A percentile compares a stretch with the other conserved stretches of the same genome.
Conservation (phyloP, 2,113 vertebrate genomes). For the Nanorana parkeri region DNA sequence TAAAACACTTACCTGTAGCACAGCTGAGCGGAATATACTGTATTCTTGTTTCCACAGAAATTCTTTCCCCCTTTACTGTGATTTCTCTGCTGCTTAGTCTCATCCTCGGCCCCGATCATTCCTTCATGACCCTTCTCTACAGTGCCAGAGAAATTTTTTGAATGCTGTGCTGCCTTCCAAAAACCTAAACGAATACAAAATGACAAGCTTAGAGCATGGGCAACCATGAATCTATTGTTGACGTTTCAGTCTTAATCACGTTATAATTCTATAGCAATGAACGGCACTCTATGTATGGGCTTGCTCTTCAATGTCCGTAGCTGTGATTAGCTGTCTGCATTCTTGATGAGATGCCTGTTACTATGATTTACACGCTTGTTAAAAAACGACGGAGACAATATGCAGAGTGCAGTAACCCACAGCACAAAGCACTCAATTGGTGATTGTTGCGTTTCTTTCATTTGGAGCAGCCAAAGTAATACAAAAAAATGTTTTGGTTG, state of each 20-base stretch:
- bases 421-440: too few relatives aligned
- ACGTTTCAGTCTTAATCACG: constrained; percentile 7
- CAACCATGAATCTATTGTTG: background rate
- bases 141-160: background rate
- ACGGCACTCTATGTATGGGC: background rate
- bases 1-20: too few relatives aligned
- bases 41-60: background rate
- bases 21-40: too few relatives aligned
- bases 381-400: too few relatives aligned
- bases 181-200: background rate
- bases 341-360: background rate
- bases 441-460: too few relatives aligned
- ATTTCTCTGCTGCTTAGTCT: constrained; percentile 1
- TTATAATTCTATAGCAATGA: background rate
- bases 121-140: background rate
- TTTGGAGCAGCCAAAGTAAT: too few relatives aligned
- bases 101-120: background rate
- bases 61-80: background rate
- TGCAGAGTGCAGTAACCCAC: too few relatives aligned
- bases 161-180: background rate
- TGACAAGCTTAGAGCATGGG: background rate
- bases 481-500: too few relatives aligned
- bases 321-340: background rate
- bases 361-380: too few relatives aligned
- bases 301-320: background rate